Base-by-base conservation (phyloP, 2,888 invertebrate genomes). In the Drosophila planitibia region DNA sequence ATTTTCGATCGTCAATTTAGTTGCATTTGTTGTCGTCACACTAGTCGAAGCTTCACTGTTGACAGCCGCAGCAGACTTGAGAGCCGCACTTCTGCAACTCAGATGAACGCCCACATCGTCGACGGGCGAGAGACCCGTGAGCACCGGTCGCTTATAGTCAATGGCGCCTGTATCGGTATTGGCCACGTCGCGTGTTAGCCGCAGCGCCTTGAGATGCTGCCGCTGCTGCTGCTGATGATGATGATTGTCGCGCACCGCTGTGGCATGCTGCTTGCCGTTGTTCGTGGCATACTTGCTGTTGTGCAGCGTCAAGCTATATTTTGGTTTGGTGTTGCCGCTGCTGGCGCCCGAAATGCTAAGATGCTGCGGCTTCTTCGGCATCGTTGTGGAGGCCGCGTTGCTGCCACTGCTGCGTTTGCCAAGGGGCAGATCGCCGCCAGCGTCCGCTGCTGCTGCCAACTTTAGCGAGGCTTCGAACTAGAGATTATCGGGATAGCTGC, bases 401-500 rank as follows among this genome's bases (percentile, higher is more conserved):
- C 19, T 25, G 35, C 25, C 37, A 33, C 37, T 74, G 65, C 6
- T 53, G 53, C 71, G 73, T 7, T 74, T 66, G 39, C 39, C 6
- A 41, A 19, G 60, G 16, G 60, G 41, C 49, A 61, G 55, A 55
- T 66, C 74, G 47, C 72, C 51, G 69, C 74, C 64, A 47, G 54
- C 54, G 66, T 69, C 55, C 53, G 57, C 57, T 41, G 73, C 78
- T 51, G 83, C 77, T 76, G 89, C 89, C 83, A 88, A 76, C 83
- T 88, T 85, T 30, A 88, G 88, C 63, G 89, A 81, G 72, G 90
- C 87, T 90, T 92, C 91, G 93, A 93, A 93, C 93, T 93, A 93
- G 88, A 93, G 93, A 84, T 93, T 93, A 74, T 93, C 93, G 58
- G 93, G 93, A 84, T 93, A 93, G 70, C 93, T 93, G 70, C 93